These are phyloP conservation scores for Xestoiulus laeticollis DNA, from an alignment of 2,888 invertebrate species.

Conservation along the genomic window DNA sequence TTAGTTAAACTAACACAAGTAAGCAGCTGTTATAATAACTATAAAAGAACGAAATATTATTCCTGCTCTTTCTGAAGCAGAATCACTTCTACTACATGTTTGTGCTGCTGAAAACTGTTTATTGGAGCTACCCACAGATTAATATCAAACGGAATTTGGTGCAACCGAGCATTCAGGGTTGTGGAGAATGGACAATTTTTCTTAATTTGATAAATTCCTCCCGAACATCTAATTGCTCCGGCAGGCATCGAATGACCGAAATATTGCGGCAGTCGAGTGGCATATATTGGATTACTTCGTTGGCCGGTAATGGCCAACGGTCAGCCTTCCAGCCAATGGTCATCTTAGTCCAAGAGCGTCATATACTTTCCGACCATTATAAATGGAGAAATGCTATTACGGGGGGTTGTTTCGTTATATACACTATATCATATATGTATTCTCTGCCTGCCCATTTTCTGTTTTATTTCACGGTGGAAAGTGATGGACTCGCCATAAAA, in stretches of 20 bases:
- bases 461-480: conserved; percentile 41
- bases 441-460: conserved; percentile 46
- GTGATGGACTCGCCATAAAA: conserved; percentile 51
- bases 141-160: not conserved
- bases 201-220: conserved; percentile 27
- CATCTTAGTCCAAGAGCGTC: not conserved
- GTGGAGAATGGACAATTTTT: not conserved
- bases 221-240: conserved; percentile 8
- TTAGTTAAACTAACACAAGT: too few species aligned
- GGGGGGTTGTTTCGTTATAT: conserved; percentile 40
- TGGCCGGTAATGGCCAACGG: conserved; percentile 19
- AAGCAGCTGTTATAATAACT: too few species aligned
- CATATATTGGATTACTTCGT: conserved; percentile 8
- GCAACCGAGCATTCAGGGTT: not conserved
- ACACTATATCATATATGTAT: conserved; percentile 31
- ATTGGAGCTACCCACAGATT: not conserved
- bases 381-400: conserved; percentile 43
- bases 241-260: not conserved
- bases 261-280: not conserved
- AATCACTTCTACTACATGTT: not conserved
- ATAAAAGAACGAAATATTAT: not conserved
- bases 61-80: not conserved
- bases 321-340: conserved; percentile 1
- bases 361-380: not conserved
- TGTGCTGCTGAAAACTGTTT: not conserved